A percentile compares a stretch with the other conserved stretches of the same genome.
phyloP scores from a whole-genome alignment of 2,113 vertebrate species.

The Pelobates fuscus region DNA sequence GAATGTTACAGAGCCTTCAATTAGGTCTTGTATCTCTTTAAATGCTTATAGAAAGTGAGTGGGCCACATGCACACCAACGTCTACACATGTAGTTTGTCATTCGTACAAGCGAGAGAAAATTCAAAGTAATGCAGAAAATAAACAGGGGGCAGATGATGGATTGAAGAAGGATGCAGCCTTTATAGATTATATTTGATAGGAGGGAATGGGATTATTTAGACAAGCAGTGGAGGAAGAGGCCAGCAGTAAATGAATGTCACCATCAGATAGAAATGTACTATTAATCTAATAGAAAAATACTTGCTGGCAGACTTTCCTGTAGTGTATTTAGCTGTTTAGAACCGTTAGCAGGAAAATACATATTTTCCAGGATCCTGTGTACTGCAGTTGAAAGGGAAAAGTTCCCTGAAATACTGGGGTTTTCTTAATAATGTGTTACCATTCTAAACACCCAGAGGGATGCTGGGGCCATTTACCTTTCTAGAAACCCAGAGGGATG shows the following conservation, averaged over 20 bases:
- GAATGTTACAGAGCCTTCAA: background rate
- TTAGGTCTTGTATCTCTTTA: background rate
- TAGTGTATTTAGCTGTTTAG: background rate
- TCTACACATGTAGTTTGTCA: background rate
- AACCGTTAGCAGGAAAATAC: background rate
- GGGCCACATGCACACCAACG: background rate
- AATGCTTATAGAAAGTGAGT: background rate
- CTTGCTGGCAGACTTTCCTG: background rate
- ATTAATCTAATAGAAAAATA: conserved; percentile 18
- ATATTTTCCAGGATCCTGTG: background rate
- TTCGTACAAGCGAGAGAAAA: background rate
- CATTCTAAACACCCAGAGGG: too few relatives aligned
- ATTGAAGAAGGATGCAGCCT: conserved; percentile 26
- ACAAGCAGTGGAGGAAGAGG: conserved; percentile 33
- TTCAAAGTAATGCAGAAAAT: background rate
- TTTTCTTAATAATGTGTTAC: too few relatives aligned
- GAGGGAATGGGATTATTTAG: conserved; percentile 31
- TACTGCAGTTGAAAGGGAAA: too few relatives aligned
- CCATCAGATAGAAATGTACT: conserved; percentile 30
- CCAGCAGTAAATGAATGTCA: conserved; percentile 36
- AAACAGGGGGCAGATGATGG: conserved; percentile 11
- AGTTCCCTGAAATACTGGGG: too few relatives aligned
- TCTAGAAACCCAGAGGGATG: too few relatives aligned
- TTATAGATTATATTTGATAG: conserved; percentile 40
- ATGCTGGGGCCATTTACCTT: too few relatives aligned